Evolutionary conservation across 2,888 invertebrate species (phyloP).

Genomic region (Therioaphis trifolii): DNA sequence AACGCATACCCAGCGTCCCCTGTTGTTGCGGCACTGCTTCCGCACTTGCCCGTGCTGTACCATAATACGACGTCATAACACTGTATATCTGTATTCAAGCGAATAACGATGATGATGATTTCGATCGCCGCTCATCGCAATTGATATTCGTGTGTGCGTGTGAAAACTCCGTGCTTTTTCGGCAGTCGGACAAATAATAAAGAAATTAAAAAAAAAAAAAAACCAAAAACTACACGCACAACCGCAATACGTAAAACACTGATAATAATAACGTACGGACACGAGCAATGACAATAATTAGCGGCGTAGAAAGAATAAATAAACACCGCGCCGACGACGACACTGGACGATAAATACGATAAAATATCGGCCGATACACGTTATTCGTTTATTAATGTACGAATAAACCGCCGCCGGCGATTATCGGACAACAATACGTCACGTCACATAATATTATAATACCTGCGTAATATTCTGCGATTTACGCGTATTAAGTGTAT

Average conservation of each 20-base stretch:
- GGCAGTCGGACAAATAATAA: neutral
- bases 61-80: too few relatives aligned
- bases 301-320: neutral
- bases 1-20: too few relatives aligned
- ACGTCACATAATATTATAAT: neutral
- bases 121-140: neutral
- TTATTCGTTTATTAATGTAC: too few relatives aligned
- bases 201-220: neutral
- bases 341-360: neutral
- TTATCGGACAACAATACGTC: neutral
- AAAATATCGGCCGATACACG: too few relatives aligned
- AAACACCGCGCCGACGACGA: neutral
- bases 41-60: too few relatives aligned
- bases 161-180: neutral
- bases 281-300: neutral
- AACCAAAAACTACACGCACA: too few relatives aligned
- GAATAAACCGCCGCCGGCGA: too few relatives aligned
- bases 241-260: too few relatives aligned
- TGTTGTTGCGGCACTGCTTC: too few relatives aligned
- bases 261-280: neutral
- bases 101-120: neutral
- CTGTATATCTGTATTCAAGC: neutral
- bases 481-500: neutral
- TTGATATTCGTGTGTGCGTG: conserved; percentile 10
- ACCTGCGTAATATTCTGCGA: too few relatives aligned